Conservation (phyloP, 2,888 invertebrate genomes). For the Fissipunctia ypsillon region DNA sequence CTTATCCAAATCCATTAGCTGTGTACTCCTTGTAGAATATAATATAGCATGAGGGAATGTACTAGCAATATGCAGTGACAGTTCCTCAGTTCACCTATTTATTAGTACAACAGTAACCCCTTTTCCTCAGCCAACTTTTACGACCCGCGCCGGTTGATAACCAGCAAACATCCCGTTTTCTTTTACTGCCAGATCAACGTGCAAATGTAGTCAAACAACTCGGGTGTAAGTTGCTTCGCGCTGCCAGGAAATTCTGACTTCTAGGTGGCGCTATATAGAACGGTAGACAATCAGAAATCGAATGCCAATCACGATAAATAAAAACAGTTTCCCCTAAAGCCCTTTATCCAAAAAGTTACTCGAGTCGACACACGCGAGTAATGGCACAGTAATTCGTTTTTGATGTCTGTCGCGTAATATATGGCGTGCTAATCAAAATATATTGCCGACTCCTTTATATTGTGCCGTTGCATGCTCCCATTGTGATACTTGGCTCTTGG, state of each 20-base stretch:
- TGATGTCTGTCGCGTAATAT: constrained; percentile 79
- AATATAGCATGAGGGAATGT: not conserved
- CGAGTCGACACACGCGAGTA: constrained; percentile 74
- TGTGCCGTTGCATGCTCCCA: constrained; percentile 68
- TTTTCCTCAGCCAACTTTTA: constrained; percentile 35
- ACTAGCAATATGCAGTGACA: not conserved
- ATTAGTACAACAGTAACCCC: constrained; percentile 24
- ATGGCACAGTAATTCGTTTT: constrained; percentile 81
- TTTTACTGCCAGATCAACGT: constrained; percentile 56
- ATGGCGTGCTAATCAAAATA: constrained; percentile 81
- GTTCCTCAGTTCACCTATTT: constrained; percentile 34
- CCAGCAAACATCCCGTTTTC: constrained; percentile 49
- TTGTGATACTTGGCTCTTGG: constrained; percentile 68
- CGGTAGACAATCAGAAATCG: constrained; percentile 61
- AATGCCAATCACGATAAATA: constrained; percentile 68
- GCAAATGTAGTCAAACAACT: constrained; percentile 50
- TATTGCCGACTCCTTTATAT: constrained; percentile 77
- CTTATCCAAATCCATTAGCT: not conserved
- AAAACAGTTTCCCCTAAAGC: constrained; percentile 68
- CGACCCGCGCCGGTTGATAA: constrained; percentile 41
- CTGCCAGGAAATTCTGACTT: constrained; percentile 30
- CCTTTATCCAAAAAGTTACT: constrained; percentile 74
- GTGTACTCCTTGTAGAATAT: not conserved
- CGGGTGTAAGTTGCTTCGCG: constrained; percentile 16
- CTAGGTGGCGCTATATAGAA: constrained; percentile 49